phyloP scores from a whole-genome alignment of 2,797 vertebrate species.

The Melanotaenia pygmaea region DNA sequence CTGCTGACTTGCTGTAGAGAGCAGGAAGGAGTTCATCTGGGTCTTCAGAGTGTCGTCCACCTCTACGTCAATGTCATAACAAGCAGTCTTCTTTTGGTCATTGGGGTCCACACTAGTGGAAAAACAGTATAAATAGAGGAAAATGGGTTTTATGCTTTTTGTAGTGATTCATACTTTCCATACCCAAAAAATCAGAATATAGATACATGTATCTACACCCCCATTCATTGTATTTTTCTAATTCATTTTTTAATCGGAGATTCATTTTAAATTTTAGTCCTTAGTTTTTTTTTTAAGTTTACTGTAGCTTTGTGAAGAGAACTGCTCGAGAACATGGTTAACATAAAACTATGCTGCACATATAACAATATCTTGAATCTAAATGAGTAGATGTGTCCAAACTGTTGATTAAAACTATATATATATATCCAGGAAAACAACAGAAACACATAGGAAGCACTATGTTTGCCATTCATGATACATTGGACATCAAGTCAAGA shows the following conservation, averaged over 20 bases:
- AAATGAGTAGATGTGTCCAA: not conserved
- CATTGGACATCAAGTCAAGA: not conserved
- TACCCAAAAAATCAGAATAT: too few relatives aligned
- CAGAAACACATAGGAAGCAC: not conserved
- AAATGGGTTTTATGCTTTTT: too few relatives aligned
- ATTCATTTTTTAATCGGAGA: too few relatives aligned
- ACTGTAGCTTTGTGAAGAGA: too few relatives aligned
- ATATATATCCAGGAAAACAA: not conserved
- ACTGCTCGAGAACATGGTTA: too few relatives aligned
- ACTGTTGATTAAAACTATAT: not conserved
- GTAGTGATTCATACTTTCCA: too few relatives aligned
- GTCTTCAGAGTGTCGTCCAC: conserved; percentile 98
- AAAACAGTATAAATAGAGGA: not conserved
- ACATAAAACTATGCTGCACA: too few relatives aligned
- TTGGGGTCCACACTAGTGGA: conserved; percentile 95
- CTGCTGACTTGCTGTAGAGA: conserved; percentile 98
- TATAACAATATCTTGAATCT: too few relatives aligned
- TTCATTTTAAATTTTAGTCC: not conserved
- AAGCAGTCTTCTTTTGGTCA: conserved; percentile 99
- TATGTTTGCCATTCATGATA: not conserved
- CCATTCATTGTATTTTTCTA: too few relatives aligned
- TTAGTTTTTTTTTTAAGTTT: not conserved
- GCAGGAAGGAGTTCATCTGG: conserved; percentile 99
- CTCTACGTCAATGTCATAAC: conserved; percentile 98
- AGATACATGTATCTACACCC: too few relatives aligned